Percentiles rank a stretch among this genome's conserved stretches.
phyloP scores from a whole-genome alignment of 2,113 vertebrate genomes.

The Heptranchias perlo region DNA sequence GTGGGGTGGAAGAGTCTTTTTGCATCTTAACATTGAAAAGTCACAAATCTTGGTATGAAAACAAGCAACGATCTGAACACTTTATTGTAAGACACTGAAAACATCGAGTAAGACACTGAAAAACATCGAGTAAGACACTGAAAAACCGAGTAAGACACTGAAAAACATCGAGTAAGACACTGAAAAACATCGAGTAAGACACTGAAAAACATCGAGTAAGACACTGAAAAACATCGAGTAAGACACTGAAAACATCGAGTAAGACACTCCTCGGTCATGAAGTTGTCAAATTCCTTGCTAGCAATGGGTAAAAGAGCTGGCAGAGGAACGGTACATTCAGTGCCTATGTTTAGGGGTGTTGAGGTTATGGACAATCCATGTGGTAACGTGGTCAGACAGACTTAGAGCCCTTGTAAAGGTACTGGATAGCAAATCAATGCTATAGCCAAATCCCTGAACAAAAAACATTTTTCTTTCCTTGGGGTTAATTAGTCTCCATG shows the following conservation, averaged over 20 bases:
- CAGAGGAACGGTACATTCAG: neutral
- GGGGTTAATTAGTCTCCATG: neutral
- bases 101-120: no score
- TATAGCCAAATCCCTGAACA: neutral
- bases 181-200: no score
- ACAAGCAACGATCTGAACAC: neutral
- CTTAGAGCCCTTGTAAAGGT: neutral
- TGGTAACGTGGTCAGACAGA: neutral
- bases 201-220: no score
- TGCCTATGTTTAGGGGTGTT: neutral
- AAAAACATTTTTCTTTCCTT: neutral
- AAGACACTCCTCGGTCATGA: no score
- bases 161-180: no score
- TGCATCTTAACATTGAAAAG: neutral
- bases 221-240: no score
- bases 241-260: no score
- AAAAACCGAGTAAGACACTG: no score
- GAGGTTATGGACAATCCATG: neutral
- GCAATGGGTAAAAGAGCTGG: neutral
- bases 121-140: no score
- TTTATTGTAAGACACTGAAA: neutral
- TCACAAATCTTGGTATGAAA: neutral
- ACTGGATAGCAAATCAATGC: neutral
- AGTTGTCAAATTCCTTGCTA: neutral
- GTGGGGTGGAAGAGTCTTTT: neutral